A percentile compares a stretch with the other conserved stretches of the same genome.
Evolutionary conservation across 2,888 invertebrate genomes (phyloP).

Genomic region (Abrostola triplasia): DNA sequence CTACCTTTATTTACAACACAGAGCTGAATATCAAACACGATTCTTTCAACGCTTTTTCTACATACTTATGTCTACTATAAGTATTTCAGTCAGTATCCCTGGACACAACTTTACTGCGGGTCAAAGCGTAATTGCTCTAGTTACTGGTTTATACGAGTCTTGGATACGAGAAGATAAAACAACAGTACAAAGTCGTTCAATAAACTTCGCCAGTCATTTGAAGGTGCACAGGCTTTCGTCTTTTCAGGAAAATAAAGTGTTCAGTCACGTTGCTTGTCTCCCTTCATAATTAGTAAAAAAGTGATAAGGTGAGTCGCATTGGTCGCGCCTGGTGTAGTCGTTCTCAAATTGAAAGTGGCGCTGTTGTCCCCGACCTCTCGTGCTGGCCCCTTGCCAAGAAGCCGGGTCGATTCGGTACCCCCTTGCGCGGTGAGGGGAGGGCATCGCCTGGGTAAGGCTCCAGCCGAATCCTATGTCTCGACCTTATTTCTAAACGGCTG

Average conservation of each 20-base stretch:
- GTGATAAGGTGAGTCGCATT: conserved; percentile 38
- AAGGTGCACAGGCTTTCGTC: conserved; percentile 7
- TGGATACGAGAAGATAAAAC: conserved; percentile 17
- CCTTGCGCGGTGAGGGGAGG: conserved; percentile 52
- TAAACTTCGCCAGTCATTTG: conserved; percentile 11
- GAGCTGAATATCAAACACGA: conserved; percentile 36
- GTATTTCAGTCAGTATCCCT: conserved; percentile 2
- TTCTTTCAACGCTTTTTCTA: conserved; percentile 9
- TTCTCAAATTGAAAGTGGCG: conserved; percentile 70
- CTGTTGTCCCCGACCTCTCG: conserved; percentile 62
- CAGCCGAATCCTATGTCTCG: conserved; percentile 51
- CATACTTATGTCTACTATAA: conserved; percentile 11
- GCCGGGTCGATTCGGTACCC: conserved; percentile 74
- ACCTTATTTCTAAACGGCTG: conserved; percentile 56
- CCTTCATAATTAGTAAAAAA: conserved; percentile 32
- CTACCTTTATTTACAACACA: conserved; percentile 28
- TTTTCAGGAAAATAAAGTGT: conserved; percentile 2
- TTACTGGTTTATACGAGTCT: conserved; percentile 18
- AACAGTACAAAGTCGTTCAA: conserved; percentile 10
- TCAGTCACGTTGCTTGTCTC: conserved; percentile 15
- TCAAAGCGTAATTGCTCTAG: conserved; percentile 22
- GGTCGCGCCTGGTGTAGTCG: conserved; percentile 66
- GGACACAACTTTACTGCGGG: conserved; percentile 12
- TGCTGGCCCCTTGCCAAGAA: conserved; percentile 75
- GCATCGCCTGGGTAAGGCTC: conserved; percentile 54